Evolutionary conservation across 2,888 invertebrate genomes (phyloP).

Genomic region (Tetragonula carbonaria): DNA sequence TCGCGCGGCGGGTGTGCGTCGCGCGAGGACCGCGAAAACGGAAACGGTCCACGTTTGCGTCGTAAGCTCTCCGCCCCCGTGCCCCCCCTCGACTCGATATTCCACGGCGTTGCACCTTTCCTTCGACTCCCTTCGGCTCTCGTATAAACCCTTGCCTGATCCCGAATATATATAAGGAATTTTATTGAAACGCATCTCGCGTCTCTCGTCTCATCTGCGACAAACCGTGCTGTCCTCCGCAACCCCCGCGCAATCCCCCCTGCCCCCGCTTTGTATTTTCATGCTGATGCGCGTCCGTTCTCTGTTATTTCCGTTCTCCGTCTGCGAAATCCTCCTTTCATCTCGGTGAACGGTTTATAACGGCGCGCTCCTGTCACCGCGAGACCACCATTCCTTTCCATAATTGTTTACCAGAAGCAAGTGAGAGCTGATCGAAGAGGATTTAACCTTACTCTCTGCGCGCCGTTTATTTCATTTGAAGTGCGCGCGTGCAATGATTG

Average conservation of each 20-base stretch:
- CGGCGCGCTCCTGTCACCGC: neutral
- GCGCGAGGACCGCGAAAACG: slow-evolving; percentile 48
- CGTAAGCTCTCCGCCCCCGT: slow-evolving; percentile 11
- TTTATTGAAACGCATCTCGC: slow-evolving; percentile 67
- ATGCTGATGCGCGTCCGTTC: slow-evolving; percentile 6
- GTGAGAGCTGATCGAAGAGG: neutral
- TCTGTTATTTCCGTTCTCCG: neutral
- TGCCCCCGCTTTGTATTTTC: slow-evolving; percentile 26
- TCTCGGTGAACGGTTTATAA: neutral
- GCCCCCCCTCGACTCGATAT: slow-evolving; percentile 34
- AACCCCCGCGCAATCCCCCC: neutral
- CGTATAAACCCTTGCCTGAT: slow-evolving; percentile 65
- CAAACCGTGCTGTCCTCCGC: slow-evolving; percentile 3
- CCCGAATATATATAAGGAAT: slow-evolving; percentile 55
- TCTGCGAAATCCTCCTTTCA: slow-evolving; percentile 25
- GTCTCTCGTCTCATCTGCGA: slow-evolving; percentile 52
- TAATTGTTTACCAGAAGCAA: no score
- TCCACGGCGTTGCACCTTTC: no score
- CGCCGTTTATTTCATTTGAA: neutral
- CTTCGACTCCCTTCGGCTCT: slow-evolving; percentile 6
- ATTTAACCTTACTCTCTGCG: neutral
- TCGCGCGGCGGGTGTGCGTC: slow-evolving; percentile 45
- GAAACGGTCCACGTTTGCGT: slow-evolving; percentile 57
- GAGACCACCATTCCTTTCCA: neutral
- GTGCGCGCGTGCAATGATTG: no score